Conservation (phyloP, 1,140 invertebrate genomes). For the Druon quercuslanigerum region DNA sequence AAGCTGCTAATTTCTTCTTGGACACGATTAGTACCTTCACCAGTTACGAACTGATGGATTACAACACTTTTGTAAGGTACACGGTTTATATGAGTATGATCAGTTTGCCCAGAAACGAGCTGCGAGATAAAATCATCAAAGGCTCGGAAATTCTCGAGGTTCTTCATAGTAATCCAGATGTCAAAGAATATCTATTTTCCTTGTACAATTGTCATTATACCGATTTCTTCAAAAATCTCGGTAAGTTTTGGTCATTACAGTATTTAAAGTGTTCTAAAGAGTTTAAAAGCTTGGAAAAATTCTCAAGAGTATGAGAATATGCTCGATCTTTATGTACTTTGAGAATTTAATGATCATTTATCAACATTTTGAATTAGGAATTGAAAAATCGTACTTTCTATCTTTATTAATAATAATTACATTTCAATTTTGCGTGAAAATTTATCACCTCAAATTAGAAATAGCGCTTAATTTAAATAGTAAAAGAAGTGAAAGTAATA, state of each 20-base stretch:
- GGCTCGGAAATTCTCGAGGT: conserved; percentile 98
- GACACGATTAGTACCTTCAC: conserved; percentile 99
- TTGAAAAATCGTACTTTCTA: too few species aligned
- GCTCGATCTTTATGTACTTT: too few species aligned
- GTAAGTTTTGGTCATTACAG: conserved; percentile 72
- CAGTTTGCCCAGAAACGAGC: conserved; percentile 87
- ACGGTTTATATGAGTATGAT: conserved; percentile 93
- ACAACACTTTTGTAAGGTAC: conserved; percentile 92
- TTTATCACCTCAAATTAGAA: too few species aligned
- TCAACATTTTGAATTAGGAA: too few species aligned
- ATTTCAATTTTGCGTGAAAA: too few species aligned
- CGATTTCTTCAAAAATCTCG: conserved; percentile 94
- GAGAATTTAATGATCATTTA: too few species aligned
- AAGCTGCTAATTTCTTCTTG: conserved; percentile 94
- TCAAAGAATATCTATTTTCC: conserved; percentile 94
- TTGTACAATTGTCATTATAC: conserved; percentile 98
- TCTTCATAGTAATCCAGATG: conserved; percentile 89
- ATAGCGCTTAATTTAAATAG: too few species aligned
- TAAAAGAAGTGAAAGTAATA: too few species aligned
- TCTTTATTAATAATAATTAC: too few species aligned
- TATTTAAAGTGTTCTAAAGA: too few species aligned
- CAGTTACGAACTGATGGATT: conserved; percentile 99
- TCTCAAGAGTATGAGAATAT: too few species aligned
- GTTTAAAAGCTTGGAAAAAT: too few species aligned
- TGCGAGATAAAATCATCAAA: conserved; percentile 91